Conservation (phyloP, 2,888 invertebrate genomes). For the Apantesis nais region DNA sequence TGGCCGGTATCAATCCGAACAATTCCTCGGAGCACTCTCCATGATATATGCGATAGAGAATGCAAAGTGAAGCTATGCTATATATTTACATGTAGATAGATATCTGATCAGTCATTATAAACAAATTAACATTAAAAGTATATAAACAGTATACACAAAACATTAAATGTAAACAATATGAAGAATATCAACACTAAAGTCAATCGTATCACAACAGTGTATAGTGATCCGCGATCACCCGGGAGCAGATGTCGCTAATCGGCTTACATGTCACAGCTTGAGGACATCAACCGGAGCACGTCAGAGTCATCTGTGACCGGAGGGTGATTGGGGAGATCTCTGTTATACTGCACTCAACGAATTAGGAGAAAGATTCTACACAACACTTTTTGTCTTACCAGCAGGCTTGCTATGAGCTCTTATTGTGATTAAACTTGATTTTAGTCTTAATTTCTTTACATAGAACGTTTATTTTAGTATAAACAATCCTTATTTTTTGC, state of each 20-base stretch:
- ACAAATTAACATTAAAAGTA: neutral
- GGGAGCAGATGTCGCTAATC: constrained; percentile 63
- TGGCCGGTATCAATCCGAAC: no score
- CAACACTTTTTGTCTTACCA: neutral
- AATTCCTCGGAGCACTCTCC: no score
- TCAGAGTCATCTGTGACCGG: constrained; percentile 15
- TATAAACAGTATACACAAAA: neutral
- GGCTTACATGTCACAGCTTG: constrained; percentile 53
- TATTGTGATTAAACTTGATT: no score
- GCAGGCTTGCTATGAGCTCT: no score
- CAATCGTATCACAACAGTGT: constrained; percentile 11
- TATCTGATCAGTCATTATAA: neutral
- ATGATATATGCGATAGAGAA: no score
- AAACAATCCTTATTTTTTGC: no score
- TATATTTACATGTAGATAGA: no score
- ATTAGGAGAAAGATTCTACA: constrained; percentile 1
- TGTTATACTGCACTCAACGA: constrained; percentile 3
- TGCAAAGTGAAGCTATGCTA: no score
- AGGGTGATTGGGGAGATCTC: constrained; percentile 13
- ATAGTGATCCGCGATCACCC: constrained; percentile 18
- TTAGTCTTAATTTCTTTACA: no score
- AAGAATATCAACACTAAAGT: constrained; percentile 4
- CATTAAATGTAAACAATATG: neutral
- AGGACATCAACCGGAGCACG: constrained; percentile 8
- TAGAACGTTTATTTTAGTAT: no score